These are phyloP conservation scores for Zaprionus capensis DNA, from an alignment of 1,140 invertebrate species.

Conservation along the genomic window DNA sequence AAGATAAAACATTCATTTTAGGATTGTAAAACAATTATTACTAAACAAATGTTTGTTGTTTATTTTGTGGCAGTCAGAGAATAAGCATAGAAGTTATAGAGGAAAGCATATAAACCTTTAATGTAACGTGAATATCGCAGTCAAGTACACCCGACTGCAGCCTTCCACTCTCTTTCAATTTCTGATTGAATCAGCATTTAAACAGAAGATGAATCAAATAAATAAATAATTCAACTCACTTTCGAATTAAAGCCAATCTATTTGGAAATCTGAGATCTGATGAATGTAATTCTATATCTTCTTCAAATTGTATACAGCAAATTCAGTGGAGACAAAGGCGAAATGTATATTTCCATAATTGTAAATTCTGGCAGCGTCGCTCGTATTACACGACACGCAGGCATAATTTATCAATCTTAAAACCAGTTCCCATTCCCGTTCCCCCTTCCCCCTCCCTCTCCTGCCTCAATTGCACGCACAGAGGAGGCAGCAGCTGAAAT, in stretches of 20 bases:
- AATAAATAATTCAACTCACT: neutral
- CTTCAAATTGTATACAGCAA: constrained; percentile 1
- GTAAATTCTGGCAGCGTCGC: constrained; percentile 47
- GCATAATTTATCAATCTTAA: constrained; percentile 72
- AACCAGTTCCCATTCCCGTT: constrained; percentile 59
- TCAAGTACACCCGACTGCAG: no score
- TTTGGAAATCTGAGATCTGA: constrained; percentile 3
- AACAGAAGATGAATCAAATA: neutral
- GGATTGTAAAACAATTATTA: no score
- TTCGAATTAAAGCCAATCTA: neutral
- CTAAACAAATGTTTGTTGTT: no score
- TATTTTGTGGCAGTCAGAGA: no score
- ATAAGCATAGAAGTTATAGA: no score
- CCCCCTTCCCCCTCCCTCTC: neutral
- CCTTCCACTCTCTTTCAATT: neutral
- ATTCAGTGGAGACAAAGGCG: constrained; percentile 17
- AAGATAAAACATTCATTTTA: no score
- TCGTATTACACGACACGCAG: constrained; percentile 43
- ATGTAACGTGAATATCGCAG: no score
- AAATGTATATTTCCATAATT: constrained; percentile 46
- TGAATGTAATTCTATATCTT: constrained; percentile 32
- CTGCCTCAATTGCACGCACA: constrained; percentile 52
- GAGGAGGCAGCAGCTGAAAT: constrained; percentile 63
- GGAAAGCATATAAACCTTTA: no score
- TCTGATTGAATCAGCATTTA: neutral